Percentiles rank a stretch among this genome's conserved stretches.
These are phyloP conservation scores for Schizothorax lantsangensis DNA, from an alignment of 2,797 vertebrate genomes.

Conservation along the genomic window DNA sequence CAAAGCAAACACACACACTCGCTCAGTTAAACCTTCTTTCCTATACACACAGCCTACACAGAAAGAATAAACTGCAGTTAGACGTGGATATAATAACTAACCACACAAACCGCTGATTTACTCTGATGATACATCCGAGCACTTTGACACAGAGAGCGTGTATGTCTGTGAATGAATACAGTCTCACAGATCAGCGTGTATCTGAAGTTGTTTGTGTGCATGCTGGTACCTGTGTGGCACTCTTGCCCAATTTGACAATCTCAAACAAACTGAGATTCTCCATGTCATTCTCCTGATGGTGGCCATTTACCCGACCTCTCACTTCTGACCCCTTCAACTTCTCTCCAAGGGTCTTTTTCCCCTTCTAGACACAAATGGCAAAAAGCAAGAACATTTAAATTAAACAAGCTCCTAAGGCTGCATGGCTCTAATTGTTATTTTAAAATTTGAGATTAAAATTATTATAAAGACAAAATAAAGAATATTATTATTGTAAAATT, in stretches of 20 bases:
- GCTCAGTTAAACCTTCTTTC: slow-evolving; percentile 16
- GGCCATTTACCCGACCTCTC: slow-evolving; percentile 92
- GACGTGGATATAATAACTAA: slow-evolving; percentile 5
- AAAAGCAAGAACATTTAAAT: neutral
- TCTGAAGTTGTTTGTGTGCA: neutral
- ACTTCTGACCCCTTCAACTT: slow-evolving; percentile 88
- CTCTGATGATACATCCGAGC: neutral
- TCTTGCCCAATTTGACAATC: slow-evolving; percentile 97
- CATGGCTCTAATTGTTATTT: neutral
- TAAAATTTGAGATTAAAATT: neutral
- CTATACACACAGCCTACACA: slow-evolving; percentile 31
- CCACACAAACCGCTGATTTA: neutral
- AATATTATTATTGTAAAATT: neutral
- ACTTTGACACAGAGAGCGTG: neutral
- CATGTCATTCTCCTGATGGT: slow-evolving; percentile 99
- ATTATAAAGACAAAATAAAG: neutral
- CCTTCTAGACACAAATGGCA: slow-evolving; percentile 84
- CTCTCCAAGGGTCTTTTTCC: slow-evolving; percentile 88
- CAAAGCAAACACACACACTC: neutral
- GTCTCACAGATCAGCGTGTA: neutral
- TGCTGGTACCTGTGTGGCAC: slow-evolving; percentile 94
- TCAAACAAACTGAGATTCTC: slow-evolving; percentile 99
- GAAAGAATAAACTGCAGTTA: neutral
- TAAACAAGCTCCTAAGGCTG: neutral
- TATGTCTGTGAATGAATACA: neutral